A percentile compares a stretch with the other conserved stretches of the same genome.
Evolutionary conservation across 2,113 vertebrate species (phyloP).

Genomic region (Cebus imitator): DNA sequence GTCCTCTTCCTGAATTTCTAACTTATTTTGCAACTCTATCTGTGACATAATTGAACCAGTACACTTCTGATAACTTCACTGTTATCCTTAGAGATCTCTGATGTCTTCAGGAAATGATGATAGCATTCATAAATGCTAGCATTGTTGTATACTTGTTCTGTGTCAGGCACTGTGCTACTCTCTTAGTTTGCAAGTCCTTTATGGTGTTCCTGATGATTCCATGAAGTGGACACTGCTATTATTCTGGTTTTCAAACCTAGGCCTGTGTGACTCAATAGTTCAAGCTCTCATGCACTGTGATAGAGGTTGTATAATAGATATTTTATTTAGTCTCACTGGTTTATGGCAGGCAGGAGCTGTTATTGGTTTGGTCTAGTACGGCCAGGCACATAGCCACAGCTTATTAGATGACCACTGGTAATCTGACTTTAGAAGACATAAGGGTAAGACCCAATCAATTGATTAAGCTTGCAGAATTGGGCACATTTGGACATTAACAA

Average conservation of each 20-base stretch:
- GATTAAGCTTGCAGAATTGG: constrained; percentile 25
- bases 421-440: not conserved
- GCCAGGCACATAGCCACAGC: not conserved
- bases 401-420: not conserved
- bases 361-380: not conserved
- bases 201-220: not conserved
- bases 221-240: accelerated
- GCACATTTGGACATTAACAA: not conserved
- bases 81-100: not conserved
- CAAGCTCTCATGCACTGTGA: not conserved
- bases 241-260: not conserved
- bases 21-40: not conserved
- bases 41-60: not conserved
- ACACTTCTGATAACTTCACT: not conserved
- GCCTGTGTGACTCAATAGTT: not conserved
- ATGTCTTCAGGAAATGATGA: not conserved
- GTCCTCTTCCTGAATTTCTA: not conserved
- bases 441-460: not conserved
- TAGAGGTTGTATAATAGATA: not conserved
- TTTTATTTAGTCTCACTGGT: not conserved
- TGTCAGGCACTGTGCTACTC: not conserved
- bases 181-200: not conserved
- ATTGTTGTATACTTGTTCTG: not conserved
- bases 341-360: not conserved
- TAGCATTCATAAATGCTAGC: not conserved